Percentiles rank a stretch among this genome's conserved stretches.
Evolutionary conservation across 2,113 vertebrate genomes (phyloP).

Genomic region (Apus apus): DNA sequence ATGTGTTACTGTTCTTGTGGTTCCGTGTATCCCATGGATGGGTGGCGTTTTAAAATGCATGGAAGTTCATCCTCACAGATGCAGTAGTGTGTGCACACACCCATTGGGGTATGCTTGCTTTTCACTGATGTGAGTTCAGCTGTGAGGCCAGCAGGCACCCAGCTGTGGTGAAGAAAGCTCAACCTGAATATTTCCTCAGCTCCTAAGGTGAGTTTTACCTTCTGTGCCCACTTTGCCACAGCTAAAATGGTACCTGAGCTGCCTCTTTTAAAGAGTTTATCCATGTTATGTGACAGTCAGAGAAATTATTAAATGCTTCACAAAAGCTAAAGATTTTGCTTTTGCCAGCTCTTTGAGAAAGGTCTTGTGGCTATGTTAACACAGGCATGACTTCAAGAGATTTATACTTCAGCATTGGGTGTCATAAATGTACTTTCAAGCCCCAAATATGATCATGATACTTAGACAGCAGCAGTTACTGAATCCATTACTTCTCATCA

Average conservation of each 20-base stretch:
- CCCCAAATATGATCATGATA: not conserved
- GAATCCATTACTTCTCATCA: not conserved
- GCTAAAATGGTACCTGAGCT: not conserved
- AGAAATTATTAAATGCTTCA: not conserved
- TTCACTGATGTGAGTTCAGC: not conserved
- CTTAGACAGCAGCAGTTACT: not conserved
- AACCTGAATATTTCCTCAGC: not conserved
- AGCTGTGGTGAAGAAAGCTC: not conserved
- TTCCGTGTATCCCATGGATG: not conserved
- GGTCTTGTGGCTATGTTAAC: not conserved
- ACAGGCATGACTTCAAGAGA: not conserved
- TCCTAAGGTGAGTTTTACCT: not conserved
- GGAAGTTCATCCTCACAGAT: accelerated
- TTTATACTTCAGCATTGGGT: not conserved
- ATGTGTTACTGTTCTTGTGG: accelerated
- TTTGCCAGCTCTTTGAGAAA: not conserved
- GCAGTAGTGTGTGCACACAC: not conserved
- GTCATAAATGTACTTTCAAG: not conserved
- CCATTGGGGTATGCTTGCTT: accelerated
- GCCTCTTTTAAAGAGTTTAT: not conserved
- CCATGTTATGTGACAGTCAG: not conserved
- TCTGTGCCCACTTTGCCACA: not conserved
- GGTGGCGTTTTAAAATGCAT: not conserved
- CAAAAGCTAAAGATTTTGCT: not conserved
- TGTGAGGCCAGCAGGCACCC: not conserved